phyloP scores from a whole-genome alignment of 2,113 vertebrate species.

The Mus pahari region DNA sequence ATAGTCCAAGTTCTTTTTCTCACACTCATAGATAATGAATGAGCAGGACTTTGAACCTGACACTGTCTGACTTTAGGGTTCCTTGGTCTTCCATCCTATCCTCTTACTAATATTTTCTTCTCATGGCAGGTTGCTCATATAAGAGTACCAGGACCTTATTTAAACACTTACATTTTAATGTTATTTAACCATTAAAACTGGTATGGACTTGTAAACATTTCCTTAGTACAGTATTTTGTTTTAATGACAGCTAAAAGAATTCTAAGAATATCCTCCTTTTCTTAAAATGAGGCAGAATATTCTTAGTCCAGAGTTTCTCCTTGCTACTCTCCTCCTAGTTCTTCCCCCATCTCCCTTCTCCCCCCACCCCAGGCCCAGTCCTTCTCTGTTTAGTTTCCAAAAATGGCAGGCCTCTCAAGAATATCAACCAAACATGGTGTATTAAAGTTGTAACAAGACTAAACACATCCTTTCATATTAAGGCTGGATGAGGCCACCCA shows the following conservation, averaged over 20 bases:
- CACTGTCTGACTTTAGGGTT: not conserved
- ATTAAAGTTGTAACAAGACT: not conserved
- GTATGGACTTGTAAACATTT: not conserved
- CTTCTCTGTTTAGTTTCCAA: not conserved
- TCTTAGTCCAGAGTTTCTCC: not conserved
- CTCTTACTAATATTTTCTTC: not conserved
- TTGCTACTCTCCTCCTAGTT: not conserved
- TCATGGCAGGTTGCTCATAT: not conserved
- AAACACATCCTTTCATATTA: not conserved
- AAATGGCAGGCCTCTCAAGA: not conserved
- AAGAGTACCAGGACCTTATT: not conserved
- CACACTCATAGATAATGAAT: not conserved
- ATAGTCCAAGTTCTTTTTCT: not conserved
- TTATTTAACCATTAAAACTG: not conserved
- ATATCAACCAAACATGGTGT: not conserved
- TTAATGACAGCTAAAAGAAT: conserved; percentile 10
- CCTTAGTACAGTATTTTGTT: not conserved
- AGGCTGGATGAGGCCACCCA: not conserved
- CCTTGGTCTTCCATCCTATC: not conserved
- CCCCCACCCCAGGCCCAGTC: not conserved
- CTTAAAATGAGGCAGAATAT: not conserved
- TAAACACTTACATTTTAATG: not conserved
- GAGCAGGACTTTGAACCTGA: not conserved
- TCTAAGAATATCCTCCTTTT: not conserved
- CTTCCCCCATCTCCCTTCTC: not conserved